Evolutionary conservation across 2,888 invertebrate genomes (phyloP), one percentile per base, ranked within the genome.

Genomic region (Tridacna gigas): DNA sequence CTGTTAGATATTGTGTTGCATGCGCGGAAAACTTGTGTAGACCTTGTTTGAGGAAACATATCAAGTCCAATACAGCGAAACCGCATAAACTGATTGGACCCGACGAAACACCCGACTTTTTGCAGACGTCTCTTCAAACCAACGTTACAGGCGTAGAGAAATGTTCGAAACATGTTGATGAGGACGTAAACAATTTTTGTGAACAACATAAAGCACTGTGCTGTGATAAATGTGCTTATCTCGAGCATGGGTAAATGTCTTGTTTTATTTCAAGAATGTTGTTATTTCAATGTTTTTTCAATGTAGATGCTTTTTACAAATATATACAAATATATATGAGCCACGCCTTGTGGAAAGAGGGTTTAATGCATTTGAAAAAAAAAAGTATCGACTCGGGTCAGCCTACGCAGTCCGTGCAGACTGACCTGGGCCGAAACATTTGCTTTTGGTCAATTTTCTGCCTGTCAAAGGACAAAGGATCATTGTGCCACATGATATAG

Each of bases 21-120:
- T 83, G 83, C 28, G 77, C 77, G 26, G 83, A 80, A 63, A 83
- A 83, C 26, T 48, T 78, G 26, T 83, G 83, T 48, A 77, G 77
- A 45, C 37, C 67, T 3, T 83, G 83, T 63, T 63, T 83, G 51
- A 74, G 77, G n/a, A 48, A 65, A 0, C 83, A 83, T 51, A 71
- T 83, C 1, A 80, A 80, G 45, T 45, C 65, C 4, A 37, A 65
- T 48, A 25, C 76, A 13, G 66, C 28, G 7, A 47, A 77, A 26
- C 60, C 47, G 0, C 77, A 83, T 48, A 48, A 45, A 45, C 45
- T 81, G 15, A 37, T 80, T 12, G 78, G 74, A 18, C 61, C 47
- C 22, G 80, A 81, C 28, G 84, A 84, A 37, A 75, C 81, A 61
- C 80, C 80, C 20, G 71, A 67, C 9, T 84, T 80, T 80, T 45